Evolutionary conservation across 2,113 vertebrate genomes (phyloP), one percentile per base, ranked within the genome.

Genomic region (Promerops cafer): DNA sequence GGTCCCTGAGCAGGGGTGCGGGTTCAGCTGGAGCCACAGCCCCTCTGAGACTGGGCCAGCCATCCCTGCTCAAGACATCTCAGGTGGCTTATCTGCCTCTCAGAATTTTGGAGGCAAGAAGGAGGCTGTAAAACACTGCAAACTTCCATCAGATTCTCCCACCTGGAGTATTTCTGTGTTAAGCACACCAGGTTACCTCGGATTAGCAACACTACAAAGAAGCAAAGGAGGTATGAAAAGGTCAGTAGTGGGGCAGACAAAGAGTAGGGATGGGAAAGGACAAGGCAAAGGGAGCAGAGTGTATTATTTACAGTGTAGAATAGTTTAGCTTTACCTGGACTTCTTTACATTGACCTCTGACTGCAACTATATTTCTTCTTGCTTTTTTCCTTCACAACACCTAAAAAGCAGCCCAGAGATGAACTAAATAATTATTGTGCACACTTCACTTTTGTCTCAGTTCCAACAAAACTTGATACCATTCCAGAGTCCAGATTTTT

Each of bases 321-420:
- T 33, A 61, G 63, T 79, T 87, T 31, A 45, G 7, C 50, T 87
- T 84, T 95, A 86, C 78, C 65, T 85, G 52, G 42, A 75, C 24
- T 87, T 63, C 70, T 72, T 66, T 88, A 93, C 35, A 90, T 42
- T 83, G 68, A 88, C 52, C 65, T 83, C 83, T 90, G 76, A 95
- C 89, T 90, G 61, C 65, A 75, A 56, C 42, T 90, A 20, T 50
- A 88, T 21, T 90, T 65, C 30, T 64, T 87, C 90, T 90, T 93
- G 61, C 23, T 71, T 94, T 94, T 92, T 69, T 30, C 42, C 79
- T 95, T 92, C 92, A 92, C 57, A 93, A 83, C 54, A 89, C 33
- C 75, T 86, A 90, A 77, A 83, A 93, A 61, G 37, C 35, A 69
- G 86, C 68, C 79, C 68, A 88, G 35, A 83, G 59, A 83, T 86